These are phyloP conservation scores for Drosophila pachea DNA, from an alignment of 1,140 invertebrate species.

Conservation along the genomic window DNA sequence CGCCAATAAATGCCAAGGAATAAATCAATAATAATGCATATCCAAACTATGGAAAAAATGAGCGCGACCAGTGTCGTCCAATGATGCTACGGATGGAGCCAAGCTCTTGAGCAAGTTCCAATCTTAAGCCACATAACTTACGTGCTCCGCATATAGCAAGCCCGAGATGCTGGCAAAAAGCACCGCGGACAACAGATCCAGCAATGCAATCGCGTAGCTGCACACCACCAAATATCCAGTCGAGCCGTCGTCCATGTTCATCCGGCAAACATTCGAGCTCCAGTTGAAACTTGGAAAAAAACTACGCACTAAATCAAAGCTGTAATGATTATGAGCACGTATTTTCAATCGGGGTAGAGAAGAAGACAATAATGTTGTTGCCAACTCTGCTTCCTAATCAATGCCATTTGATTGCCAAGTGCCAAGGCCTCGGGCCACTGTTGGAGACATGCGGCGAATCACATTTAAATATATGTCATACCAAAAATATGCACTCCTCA, in stretches of 20 bases:
- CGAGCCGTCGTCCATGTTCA: slow-evolving; percentile 29
- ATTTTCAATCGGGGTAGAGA: slow-evolving; percentile 24
- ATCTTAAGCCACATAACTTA: slow-evolving; percentile 34
- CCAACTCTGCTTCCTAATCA: slow-evolving; percentile 58
- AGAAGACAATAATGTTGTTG: neutral
- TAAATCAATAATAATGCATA: slow-evolving; percentile 45
- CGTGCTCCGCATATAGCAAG: slow-evolving; percentile 47
- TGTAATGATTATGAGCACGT: slow-evolving; percentile 75
- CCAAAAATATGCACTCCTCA: too few relatives aligned
- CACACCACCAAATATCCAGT: slow-evolving; percentile 63
- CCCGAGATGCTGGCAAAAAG: slow-evolving; percentile 58
- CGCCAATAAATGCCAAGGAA: slow-evolving; percentile 40
- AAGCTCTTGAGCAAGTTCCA: neutral
- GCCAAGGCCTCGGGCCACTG: slow-evolving; percentile 33
- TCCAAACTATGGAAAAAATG: slow-evolving; percentile 54
- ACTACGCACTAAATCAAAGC: slow-evolving; percentile 71
- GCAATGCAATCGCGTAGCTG: slow-evolving; percentile 58
- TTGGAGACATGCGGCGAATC: neutral
- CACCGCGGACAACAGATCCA: slow-evolving; percentile 60
- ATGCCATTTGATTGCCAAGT: slow-evolving; percentile 68
- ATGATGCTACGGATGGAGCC: slow-evolving; percentile 20
- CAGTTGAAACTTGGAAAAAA: slow-evolving; percentile 29
- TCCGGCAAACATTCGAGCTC: slow-evolving; percentile 41
- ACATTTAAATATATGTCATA: neutral
- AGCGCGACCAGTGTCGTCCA: slow-evolving; percentile 47